phyloP scores from a whole-genome alignment of 1,140 invertebrate species.

The Lepidotrigona ventralis region DNA sequence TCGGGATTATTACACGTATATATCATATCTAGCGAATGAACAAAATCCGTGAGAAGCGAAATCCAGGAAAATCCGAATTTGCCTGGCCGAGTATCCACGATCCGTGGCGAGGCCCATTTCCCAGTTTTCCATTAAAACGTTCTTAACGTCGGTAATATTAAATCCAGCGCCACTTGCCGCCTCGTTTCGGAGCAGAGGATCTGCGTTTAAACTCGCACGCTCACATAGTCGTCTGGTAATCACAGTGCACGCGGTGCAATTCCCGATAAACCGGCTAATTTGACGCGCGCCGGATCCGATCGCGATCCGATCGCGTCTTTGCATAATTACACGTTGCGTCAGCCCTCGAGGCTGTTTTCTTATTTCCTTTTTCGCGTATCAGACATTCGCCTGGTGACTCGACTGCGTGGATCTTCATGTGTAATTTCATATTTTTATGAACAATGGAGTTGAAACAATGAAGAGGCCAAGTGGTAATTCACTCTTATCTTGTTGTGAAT shows the following conservation, averaged over 20 bases:
- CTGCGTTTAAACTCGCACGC: not conserved
- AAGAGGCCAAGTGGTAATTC: too few relatives aligned
- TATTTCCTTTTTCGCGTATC: not conserved
- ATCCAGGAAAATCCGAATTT: not conserved
- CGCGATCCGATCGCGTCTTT: not conserved
- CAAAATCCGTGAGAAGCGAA: not conserved
- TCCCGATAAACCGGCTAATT: conserved; percentile 30
- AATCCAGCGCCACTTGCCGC: not conserved
- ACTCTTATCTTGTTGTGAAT: too few relatives aligned
- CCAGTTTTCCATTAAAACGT: not conserved
- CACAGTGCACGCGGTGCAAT: not conserved
- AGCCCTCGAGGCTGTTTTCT: not conserved
- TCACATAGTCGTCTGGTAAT: not conserved
- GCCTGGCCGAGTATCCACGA: not conserved
- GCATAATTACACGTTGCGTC: conserved; percentile 6
- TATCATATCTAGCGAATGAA: not conserved
- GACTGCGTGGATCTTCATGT: too few relatives aligned
- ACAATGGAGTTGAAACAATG: too few relatives aligned
- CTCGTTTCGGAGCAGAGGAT: too few relatives aligned
- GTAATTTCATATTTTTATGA: too few relatives aligned
- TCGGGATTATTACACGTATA: too few relatives aligned
- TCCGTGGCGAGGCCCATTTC: not conserved
- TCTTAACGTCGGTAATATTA: not conserved
- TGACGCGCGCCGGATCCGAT: not conserved
- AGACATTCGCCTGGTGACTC: too few relatives aligned